A percentile compares a stretch with the other conserved stretches of the same genome.
phyloP scores from a whole-genome alignment of 2,888 invertebrate genomes.

The Coenonympha arcania region DNA sequence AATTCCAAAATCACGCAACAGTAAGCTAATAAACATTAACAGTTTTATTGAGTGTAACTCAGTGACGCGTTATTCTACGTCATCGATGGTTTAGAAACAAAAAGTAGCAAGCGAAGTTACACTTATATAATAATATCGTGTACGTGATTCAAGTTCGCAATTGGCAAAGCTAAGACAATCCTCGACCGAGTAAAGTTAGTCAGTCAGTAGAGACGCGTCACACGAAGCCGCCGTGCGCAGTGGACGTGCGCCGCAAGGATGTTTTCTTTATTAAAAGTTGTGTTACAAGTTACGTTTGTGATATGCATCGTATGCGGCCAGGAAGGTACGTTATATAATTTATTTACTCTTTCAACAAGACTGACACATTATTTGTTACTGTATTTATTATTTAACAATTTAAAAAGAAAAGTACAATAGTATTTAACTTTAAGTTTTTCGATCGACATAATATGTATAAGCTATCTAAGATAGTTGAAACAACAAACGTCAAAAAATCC shows the following conservation, averaged over 20 bases:
- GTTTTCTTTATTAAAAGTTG: slow-evolving; percentile 2
- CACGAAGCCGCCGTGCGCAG: not conserved
- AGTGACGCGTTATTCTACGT: too few species aligned
- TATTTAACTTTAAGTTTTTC: too few species aligned
- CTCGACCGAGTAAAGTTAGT: not conserved
- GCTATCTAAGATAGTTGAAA: too few species aligned
- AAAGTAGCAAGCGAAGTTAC: not conserved
- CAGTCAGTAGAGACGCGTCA: not conserved
- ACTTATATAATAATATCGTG: not conserved
- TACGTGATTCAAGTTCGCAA: not conserved
- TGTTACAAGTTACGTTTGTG: not conserved
- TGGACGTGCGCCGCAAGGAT: slow-evolving; percentile 7
- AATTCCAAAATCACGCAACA: too few species aligned
- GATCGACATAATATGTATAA: not conserved
- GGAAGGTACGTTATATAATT: slow-evolving; percentile 4
- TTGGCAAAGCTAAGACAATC: not conserved
- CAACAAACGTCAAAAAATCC: too few species aligned
- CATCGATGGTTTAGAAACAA: not conserved
- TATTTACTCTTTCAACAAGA: not conserved
- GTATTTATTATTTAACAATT: too few species aligned
- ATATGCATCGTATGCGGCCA: slow-evolving; percentile 10
- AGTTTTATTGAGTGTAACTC: too few species aligned
- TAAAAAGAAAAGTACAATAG: too few species aligned
- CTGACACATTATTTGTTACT: too few species aligned
- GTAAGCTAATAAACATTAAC: too few species aligned